Percentiles rank a stretch among this genome's conserved stretches.
Conservation (phyloP, 2,888 invertebrate genomes). For the Micoletzkya japonica region DNA sequence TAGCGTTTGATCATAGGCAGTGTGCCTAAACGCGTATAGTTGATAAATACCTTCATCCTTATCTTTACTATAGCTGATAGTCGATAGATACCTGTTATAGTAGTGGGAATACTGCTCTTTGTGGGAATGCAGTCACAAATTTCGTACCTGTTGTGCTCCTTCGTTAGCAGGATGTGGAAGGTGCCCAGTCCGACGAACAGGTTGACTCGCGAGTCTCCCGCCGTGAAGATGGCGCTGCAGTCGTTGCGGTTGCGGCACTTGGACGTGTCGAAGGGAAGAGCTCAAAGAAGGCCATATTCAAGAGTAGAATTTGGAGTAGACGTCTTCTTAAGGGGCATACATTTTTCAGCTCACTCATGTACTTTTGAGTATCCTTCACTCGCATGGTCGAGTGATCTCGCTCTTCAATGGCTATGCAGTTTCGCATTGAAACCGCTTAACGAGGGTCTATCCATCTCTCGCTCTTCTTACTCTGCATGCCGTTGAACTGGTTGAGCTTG, state of each 20-base stretch:
- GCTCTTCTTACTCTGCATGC: constrained; percentile 34
- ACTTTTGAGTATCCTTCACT: too few relatives aligned
- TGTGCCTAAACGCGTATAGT: too few relatives aligned
- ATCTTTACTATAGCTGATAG: not conserved
- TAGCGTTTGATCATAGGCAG: too few relatives aligned
- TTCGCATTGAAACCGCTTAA: not conserved
- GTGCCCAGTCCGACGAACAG: constrained; percentile 67
- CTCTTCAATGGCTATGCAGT: not conserved
- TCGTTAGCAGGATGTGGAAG: constrained; percentile 74
- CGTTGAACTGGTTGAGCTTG: constrained; percentile 56
- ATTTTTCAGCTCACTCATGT: too few relatives aligned
- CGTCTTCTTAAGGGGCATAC: too few relatives aligned
- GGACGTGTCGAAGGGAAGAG: constrained; percentile 58
- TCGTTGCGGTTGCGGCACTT: constrained; percentile 50
- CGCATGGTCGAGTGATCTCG: not conserved
- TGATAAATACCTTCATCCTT: too few relatives aligned
- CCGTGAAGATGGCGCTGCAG: constrained; percentile 62
- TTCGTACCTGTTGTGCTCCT: constrained; percentile 80
- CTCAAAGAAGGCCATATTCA: constrained; percentile 34
- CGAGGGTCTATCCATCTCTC: not conserved
- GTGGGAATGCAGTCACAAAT: not conserved
- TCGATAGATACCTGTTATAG: not conserved
- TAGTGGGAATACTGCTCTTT: not conserved
- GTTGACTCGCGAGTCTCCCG: constrained; percentile 63
- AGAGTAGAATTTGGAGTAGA: too few relatives aligned